These are phyloP conservation scores for Sinocyclocheilus rhinocerous DNA, from an alignment of 2,113 vertebrate genomes.

Conservation along the genomic window DNA sequence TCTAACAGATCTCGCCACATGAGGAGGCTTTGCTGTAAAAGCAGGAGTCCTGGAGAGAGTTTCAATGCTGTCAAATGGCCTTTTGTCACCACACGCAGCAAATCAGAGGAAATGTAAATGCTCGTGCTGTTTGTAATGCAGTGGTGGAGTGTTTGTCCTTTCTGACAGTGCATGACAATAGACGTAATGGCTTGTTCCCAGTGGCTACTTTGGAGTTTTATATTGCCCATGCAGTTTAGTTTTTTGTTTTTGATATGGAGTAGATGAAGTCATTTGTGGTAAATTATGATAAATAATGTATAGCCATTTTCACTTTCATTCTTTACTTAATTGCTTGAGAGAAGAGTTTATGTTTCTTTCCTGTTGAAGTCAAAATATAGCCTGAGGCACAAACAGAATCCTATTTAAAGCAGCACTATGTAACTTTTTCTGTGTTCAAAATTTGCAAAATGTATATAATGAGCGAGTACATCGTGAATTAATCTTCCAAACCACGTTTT, in stretches of 20 bases:
- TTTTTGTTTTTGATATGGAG: not conserved
- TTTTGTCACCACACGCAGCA: conserved; percentile 13
- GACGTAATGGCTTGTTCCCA: conserved; percentile 11
- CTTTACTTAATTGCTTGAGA: not conserved
- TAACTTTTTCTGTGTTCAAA: too few species aligned
- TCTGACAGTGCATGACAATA: not conserved
- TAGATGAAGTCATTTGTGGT: not conserved
- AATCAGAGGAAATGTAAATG: conserved; percentile 11
- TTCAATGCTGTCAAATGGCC: conserved; percentile 34
- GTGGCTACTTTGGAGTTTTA: conserved; percentile 10
- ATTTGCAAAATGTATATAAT: too few species aligned
- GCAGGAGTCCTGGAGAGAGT: conserved; percentile 29
- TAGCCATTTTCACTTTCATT: not conserved
- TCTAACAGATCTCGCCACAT: conserved; percentile 23
- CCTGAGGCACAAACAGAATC: conserved; percentile 14
- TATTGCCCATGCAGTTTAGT: not conserved
- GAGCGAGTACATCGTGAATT: too few species aligned
- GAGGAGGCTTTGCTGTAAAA: conserved; percentile 3
- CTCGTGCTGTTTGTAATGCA: conserved; percentile 34
- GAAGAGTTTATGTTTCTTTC: conserved; percentile 9
- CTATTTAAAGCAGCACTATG: not conserved
- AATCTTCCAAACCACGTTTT: too few species aligned
- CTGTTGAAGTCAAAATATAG: not conserved
- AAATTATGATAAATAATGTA: not conserved
- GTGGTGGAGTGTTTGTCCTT: conserved; percentile 10